Conservation (phyloP, 1,140 invertebrate species). For the Berghia stephanieae region DNA sequence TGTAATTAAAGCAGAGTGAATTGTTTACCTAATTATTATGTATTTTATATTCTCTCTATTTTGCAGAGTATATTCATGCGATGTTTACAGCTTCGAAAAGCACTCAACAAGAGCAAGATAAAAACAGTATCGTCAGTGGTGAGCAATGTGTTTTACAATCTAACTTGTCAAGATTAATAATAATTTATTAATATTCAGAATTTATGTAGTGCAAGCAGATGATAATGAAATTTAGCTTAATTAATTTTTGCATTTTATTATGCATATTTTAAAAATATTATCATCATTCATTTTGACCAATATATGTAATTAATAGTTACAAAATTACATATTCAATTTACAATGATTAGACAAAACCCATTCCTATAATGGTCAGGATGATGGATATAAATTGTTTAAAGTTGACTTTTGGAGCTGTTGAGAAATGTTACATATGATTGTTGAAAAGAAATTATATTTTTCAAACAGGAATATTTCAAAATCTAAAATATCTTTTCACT, state of each 20-base stretch:
- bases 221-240: not conserved
- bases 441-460: too few species aligned
- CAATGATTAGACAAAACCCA: too few species aligned
- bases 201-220: not conserved
- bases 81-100: constrained; percentile 77
- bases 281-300: not conserved
- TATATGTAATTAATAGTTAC: not conserved
- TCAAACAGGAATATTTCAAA: too few species aligned
- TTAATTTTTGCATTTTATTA: not conserved
- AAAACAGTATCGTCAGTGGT: constrained; percentile 47
- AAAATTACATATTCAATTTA: too few species aligned
- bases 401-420: too few species aligned
- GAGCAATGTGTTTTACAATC: constrained; percentile 29
- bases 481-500: not conserved
- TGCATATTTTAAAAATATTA: not conserved
- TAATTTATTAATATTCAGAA: constrained; percentile 52
- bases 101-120: constrained; percentile 72
- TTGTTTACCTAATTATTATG: constrained; percentile 7
- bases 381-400: too few species aligned
- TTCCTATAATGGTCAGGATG: too few species aligned
- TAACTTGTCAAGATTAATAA: not conserved
- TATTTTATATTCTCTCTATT: constrained; percentile 30
- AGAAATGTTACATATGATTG: too few species aligned
- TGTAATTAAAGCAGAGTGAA: not conserved
- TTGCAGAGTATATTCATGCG: constrained; percentile 72